Evolutionary conservation across 2,797 vertebrate species (phyloP), one percentile per base, ranked within the genome.

Genomic region (Xerus rutilus): DNA sequence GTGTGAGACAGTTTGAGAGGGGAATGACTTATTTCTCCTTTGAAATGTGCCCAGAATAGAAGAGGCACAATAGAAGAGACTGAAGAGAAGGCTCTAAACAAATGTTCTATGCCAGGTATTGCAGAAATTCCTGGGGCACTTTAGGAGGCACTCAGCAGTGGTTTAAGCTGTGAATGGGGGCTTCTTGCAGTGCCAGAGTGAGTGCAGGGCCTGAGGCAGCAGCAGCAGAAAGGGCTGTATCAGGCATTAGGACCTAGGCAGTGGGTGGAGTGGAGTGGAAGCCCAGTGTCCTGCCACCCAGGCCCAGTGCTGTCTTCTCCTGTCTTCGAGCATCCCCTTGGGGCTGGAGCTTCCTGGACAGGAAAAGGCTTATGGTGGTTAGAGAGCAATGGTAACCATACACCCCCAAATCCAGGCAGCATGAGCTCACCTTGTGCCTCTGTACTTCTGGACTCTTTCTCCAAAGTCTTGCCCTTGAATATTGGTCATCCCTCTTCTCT

Each of bases 201-300:
- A 3, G 28, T 21, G 3, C 28, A 18, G 12, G 9, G 25, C 25
- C 77, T 3, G 3, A 57, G 62, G 39, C n/a, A 2, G 72, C 52
- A 1, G 65, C 62, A 52, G 57, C 11, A 25, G 8, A 23, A 49
- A 57, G 73, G 45, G 52, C 57, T 47, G 45, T 12, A 18, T 5
- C 21, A 43, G 43, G n/a, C 49, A 14, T 47, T 2, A 11, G 32
- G 14, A 15, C 8, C 13, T 2, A 23, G 25, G 28, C 65, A 9
- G n/a, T 2, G 5, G 35, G 18, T 1, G 3, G 7, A 43, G 9
- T 23, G 0, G 7, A 30, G n/a, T 23, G 28, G 32, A 79, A 62
- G 7, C 5, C 8, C 28, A 15, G 21, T 0, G 45, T 28, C 45
- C 52, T 3, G 15, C 10, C 2, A 32, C 14, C n/a, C 23, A 23